Evolutionary conservation across 2,888 invertebrate genomes (phyloP).

Genomic region (Hanleya hanleyi): DNA sequence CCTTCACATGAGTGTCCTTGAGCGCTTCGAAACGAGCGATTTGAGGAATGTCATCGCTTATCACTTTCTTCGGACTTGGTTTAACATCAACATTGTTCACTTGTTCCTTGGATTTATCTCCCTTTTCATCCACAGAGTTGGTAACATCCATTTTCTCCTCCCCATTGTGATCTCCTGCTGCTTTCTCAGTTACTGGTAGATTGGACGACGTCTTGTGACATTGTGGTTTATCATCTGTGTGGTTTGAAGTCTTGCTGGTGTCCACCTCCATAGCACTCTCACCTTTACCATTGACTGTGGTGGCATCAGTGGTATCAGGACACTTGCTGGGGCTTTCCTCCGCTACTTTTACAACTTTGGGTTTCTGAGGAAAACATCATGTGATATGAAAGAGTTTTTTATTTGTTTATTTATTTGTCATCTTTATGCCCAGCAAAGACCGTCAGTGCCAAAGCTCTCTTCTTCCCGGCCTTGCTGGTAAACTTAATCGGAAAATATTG

Average conservation of each 20-base stretch:
- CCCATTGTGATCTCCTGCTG: no score
- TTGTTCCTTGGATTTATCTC: slow-evolving; percentile 37
- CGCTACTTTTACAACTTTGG: no score
- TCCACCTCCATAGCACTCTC: not conserved
- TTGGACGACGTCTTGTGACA: not conserved
- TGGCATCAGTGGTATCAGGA: no score
- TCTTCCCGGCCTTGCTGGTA: no score
- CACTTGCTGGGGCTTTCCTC: no score
- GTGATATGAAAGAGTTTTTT: no score
- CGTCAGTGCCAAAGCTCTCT: no score
- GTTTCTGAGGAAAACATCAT: no score
- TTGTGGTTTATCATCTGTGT: not conserved
- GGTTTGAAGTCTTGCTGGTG: not conserved
- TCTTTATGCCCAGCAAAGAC: no score
- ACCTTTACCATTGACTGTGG: not conserved
- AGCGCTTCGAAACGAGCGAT: not conserved
- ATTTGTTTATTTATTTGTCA: no score
- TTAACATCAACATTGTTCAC: slow-evolving; percentile 23
- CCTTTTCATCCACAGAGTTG: not conserved
- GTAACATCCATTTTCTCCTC: not conserved
- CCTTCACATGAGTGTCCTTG: slow-evolving; percentile 29
- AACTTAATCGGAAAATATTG: no score
- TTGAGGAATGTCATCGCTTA: not conserved
- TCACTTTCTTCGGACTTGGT: not conserved
- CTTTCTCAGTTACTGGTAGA: not conserved